Evolutionary conservation across 2,888 invertebrate species (phyloP).

Genomic region (Petrolisthes manimaculis): DNA sequence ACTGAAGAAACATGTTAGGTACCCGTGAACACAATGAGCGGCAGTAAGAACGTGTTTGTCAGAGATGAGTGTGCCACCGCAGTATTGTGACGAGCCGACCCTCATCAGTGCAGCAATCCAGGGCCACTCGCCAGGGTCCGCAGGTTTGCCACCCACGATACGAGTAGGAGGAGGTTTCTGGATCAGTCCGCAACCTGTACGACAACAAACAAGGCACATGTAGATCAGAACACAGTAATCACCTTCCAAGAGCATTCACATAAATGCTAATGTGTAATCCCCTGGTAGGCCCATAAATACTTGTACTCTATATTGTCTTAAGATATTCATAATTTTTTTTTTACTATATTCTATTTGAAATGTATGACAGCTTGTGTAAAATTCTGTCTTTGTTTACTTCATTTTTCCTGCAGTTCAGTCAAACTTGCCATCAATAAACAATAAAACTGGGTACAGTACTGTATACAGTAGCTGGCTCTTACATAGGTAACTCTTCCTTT

Average conservation of each 20-base stretch:
- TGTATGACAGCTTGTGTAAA: no score
- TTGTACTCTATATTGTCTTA: no score
- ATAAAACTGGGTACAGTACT: no score
- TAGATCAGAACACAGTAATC: neutral
- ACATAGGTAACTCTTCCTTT: no score
- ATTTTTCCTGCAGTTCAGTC: no score
- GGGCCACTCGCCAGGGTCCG: conserved; percentile 80
- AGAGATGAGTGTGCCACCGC: conserved; percentile 85
- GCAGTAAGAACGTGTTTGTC: conserved; percentile 84
- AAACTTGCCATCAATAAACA: no score
- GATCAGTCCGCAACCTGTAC: conserved; percentile 75
- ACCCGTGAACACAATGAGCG: conserved; percentile 80
- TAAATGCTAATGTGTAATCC: conserved; percentile 4
- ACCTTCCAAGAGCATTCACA: neutral
- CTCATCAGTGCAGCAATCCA: conserved; percentile 86
- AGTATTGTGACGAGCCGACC: conserved; percentile 75
- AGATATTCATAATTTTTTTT: no score
- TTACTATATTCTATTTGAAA: no score
- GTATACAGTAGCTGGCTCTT: no score
- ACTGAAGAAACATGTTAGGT: conserved; percentile 64
- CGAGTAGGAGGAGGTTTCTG: conserved; percentile 73
- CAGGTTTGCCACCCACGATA: conserved; percentile 77
- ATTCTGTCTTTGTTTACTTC: no score
- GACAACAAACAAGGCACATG: neutral
- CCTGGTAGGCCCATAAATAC: no score